Evolutionary conservation across 2,113 vertebrate genomes (phyloP).

Genomic region (Aplodontia rufa): DNA sequence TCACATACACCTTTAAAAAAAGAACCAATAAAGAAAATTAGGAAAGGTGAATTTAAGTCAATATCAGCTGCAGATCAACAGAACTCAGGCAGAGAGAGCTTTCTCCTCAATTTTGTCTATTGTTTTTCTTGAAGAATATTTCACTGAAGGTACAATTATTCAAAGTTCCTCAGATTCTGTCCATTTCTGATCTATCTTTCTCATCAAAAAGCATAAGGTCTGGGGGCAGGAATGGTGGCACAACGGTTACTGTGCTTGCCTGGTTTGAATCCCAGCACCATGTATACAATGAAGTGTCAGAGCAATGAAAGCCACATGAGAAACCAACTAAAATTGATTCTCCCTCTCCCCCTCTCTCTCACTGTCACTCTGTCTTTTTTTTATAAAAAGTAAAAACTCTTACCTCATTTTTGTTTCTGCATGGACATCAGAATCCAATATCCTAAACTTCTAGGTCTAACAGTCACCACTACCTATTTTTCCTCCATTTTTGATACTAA

Average conservation of each 20-base stretch:
- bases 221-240: too few species aligned
- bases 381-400: too few species aligned
- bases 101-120: not conserved
- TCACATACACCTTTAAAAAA: too few species aligned
- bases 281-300: too few species aligned
- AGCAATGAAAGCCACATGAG: too few species aligned
- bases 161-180: not conserved
- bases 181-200: not conserved
- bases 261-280: too few species aligned
- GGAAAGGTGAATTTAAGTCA: not conserved
- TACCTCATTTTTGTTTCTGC: not conserved
- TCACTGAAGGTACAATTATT: not conserved
- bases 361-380: too few species aligned
- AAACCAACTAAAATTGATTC: too few species aligned
- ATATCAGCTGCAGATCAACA: not conserved
- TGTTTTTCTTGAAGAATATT: not conserved
- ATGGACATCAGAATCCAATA: not conserved
- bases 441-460: not conserved
- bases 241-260: too few species aligned
- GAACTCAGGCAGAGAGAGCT: not conserved
- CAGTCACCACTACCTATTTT: not conserved
- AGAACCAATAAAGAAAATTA: too few species aligned
- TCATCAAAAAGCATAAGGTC: not conserved
- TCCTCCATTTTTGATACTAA: not conserved
- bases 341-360: too few species aligned